Conservation (phyloP, 2,888 invertebrate genomes). For the Cotesia congregata region DNA sequence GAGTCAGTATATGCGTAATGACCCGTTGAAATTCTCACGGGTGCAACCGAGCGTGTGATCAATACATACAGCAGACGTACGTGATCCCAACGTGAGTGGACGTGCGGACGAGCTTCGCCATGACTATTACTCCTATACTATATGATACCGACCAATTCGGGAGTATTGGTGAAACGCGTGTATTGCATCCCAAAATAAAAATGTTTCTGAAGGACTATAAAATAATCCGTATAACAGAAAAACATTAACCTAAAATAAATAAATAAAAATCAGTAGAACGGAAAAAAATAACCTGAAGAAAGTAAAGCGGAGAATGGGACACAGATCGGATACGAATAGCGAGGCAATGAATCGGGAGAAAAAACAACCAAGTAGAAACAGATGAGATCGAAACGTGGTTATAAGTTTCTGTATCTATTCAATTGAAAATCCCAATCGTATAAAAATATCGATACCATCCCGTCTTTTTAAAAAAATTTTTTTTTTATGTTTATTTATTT, state of each 20-base stretch:
- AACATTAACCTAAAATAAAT: neutral
- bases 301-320: neutral
- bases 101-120: slow-evolving; percentile 15
- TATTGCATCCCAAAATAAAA: slow-evolving; percentile 12
- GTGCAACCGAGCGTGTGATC: slow-evolving; percentile 49
- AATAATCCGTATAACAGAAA: neutral
- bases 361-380: slow-evolving; percentile 21
- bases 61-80: slow-evolving; percentile 41
- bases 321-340: slow-evolving; percentile 29
- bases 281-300: slow-evolving; percentile 13
- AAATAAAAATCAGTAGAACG: neutral
- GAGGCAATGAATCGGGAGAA: slow-evolving; percentile 22
- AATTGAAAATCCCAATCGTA: slow-evolving; percentile 13
- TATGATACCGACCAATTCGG: too few relatives aligned
- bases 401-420: neutral
- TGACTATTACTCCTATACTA: neutral
- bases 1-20: slow-evolving; percentile 17
- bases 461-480: neutral
- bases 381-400: slow-evolving; percentile 21
- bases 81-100: slow-evolving; percentile 28
- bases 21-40: slow-evolving; percentile 32
- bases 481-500: slow-evolving; percentile 6
- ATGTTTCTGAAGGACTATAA: neutral
- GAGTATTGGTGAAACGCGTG: slow-evolving; percentile 6
- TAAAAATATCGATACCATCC: slow-evolving; percentile 15